Evolutionary conservation across 2,113 vertebrate genomes (phyloP), one percentile per base, ranked within the genome.

Genomic region (Pachycephala philippinensis): DNA sequence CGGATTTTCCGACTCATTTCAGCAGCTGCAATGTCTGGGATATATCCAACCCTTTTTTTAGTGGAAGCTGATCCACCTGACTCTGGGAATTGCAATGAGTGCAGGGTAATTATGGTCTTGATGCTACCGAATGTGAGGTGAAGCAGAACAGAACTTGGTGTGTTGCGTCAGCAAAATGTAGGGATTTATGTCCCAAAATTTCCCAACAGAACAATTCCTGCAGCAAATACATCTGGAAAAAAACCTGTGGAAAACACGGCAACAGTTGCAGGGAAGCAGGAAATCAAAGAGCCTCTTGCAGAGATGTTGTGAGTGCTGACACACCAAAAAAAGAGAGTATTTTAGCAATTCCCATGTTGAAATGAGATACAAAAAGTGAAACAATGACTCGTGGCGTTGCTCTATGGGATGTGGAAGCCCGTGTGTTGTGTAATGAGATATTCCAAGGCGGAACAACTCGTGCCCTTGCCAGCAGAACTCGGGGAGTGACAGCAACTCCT

Each of bases 361-460:
- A 86, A 94, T 39, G 56, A 74, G 71, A 92, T 74, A 80, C 53
- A 63, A 70, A 88, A 91, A 86, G 3, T 53, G 93, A 88, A 94
- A 96, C 90, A 86, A 44, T 56, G 71, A 59, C 61, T 49, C 45
- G 69, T 84, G 84, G 71, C 76, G 5, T 26, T 53, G 71, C 85
- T 94, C 47, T 68, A 18, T 39, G 72, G 83, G 59, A 92, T 49
- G 82, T 59, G 59, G 84, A 88, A 49, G 68, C 40, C 81, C 22
- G 45, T 30, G 75, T 10, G 57, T 53, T 54, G 79, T 70, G 91
- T 15, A 66, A 77, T 47, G 5, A 83, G 82, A 64, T 16, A 68
- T 64, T 90, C 79, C 93, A 78, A 90, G 71, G 88, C 85, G 78
- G 96, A 93, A 96, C 90, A 94, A 81, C 50, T 63, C 49, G 60